Evolutionary conservation across 2,113 vertebrate species (phyloP), one percentile per base, ranked within the genome.

Genomic region (Micronycteris hirsuta): DNA sequence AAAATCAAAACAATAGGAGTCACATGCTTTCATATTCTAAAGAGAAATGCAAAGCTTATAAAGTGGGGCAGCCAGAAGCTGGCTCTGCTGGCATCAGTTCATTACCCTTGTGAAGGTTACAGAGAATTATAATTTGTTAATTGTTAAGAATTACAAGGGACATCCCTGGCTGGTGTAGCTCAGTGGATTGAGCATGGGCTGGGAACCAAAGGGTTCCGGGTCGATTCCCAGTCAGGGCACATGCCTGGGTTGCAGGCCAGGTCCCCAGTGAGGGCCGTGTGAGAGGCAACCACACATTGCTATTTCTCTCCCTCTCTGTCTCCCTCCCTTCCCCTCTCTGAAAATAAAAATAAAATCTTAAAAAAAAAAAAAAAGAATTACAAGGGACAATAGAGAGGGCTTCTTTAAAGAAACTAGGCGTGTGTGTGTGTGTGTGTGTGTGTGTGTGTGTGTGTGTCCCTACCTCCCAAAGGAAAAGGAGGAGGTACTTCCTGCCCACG

Each of bases 1-100:
- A 71, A 96, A 90, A 93, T n/a, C 85, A 90, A 96, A 96, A 97
- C 97, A 97, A 93, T 2, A 93, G 70, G n/a, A 90, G 54, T 78
- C 90, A 78, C 92, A 82, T 56, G 67, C 4, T 41, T 65, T 33
- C 26, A n/a, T 8, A 43, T 58, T 85, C 45, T 92, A 41, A 68
- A 91, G 70, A 95, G 43, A 86, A 91, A 38, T 20, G 19, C 22
- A 77, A 73, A 6, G 52, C 13, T 81, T 83, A 78, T 28, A n/a
- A 71, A 85, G 67, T 13, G 20, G 20, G 7, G 19, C 20, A 1
- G 77, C 38, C 65, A 28, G 81, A 68, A 93, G 28, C 22, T 33
- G 84, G 71, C 61, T 86, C 58, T 81, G 68, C 87, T 71, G 31
- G 74, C 56, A 86, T 70, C 31, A 41, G 45, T 54, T 91, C 76